Evolutionary conservation across 2,113 vertebrate genomes (phyloP).

Genomic region (Notiomystis cincta): DNA sequence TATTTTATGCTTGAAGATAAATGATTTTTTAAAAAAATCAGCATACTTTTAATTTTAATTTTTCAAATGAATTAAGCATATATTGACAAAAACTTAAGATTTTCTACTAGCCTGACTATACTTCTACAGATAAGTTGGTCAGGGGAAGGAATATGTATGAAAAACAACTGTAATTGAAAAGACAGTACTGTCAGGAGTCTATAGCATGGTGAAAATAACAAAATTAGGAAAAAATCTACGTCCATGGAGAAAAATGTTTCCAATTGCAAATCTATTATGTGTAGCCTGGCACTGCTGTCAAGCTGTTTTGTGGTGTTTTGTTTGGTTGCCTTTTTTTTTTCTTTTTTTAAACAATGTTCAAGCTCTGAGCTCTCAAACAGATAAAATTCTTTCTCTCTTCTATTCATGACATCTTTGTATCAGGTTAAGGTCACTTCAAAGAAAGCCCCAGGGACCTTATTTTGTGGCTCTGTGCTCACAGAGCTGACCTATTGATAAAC

Average conservation of each 20-base stretch:
- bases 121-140: not conserved
- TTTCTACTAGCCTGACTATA: not conserved
- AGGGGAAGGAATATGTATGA: not conserved
- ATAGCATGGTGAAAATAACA: not conserved
- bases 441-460: not conserved
- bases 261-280: slow-evolving; percentile 11
- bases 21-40: not conserved
- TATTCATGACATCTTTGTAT: not conserved
- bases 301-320: not conserved
- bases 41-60: not conserved
- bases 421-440: slow-evolving; percentile 5
- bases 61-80: not conserved
- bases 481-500: slow-evolving; percentile 15
- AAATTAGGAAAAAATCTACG: not conserved
- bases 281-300: slow-evolving; percentile 29
- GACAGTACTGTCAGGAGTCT: not conserved
- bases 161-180: not conserved
- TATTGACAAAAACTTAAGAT: not conserved
- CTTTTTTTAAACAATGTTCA: not conserved
- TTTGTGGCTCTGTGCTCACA: not conserved
- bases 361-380: slow-evolving; percentile 19
- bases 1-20: not conserved
- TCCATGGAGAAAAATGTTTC: slow-evolving; percentile 18
- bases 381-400: slow-evolving; percentile 8
- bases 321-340: not conserved